A percentile compares a stretch with the other conserved stretches of the same genome.
These are phyloP conservation scores for Drosophila aff. DNA, from an alignment of 1,140 invertebrate genomes.

Conservation along the genomic window DNA sequence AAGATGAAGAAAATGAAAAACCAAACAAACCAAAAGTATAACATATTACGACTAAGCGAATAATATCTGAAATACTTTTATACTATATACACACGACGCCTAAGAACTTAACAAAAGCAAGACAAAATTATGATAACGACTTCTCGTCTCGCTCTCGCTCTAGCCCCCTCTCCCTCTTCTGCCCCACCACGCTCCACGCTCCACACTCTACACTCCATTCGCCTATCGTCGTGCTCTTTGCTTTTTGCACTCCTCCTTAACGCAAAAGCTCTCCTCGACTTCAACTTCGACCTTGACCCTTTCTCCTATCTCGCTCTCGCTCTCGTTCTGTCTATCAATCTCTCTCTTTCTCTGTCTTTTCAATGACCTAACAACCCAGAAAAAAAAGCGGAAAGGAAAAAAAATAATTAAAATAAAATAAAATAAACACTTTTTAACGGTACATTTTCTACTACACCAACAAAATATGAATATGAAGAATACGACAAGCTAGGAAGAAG, in stretches of 20 bases:
- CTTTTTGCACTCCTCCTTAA: conserved; percentile 29
- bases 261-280: conserved; percentile 34
- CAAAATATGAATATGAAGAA: conserved; percentile 56
- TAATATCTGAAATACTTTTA: conserved; percentile 65
- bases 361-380: conserved; percentile 38
- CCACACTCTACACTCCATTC: conserved; percentile 17
- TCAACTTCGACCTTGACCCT: conserved; percentile 42
- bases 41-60: conserved; percentile 50
- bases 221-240: conserved; percentile 26
- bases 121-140: conserved; percentile 35
- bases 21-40: conserved; percentile 31
- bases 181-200: conserved; percentile 1
- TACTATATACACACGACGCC: conserved; percentile 67
- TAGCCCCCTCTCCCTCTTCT: conserved; percentile 11
- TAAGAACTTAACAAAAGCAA: conserved; percentile 45
- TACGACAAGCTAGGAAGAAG: conserved; percentile 33
- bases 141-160: conserved; percentile 13
- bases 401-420: conserved; percentile 19
- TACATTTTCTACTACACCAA: conserved; percentile 73
- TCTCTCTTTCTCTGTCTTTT: conserved; percentile 56
- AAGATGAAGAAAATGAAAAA: conserved; percentile 26
- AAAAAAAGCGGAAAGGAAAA: conserved; percentile 15
- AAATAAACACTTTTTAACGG: conserved; percentile 61
- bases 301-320: conserved; percentile 37
- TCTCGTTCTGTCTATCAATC: conserved; percentile 43